phyloP scores from a whole-genome alignment of 2,888 invertebrate species.

The Proisotoma minuta region DNA sequence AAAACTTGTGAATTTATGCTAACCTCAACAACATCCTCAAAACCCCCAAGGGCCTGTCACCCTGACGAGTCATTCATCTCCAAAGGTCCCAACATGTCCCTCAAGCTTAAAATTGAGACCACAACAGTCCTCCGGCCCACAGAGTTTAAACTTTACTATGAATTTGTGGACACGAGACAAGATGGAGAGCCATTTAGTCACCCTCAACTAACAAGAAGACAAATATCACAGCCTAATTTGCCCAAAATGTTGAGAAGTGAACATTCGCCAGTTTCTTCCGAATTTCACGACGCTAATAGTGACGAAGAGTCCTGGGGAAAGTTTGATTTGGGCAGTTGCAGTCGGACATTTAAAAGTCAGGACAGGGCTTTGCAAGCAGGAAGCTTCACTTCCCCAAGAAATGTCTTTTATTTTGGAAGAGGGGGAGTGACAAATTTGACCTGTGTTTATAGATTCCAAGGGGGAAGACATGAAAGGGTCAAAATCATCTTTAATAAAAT shows the following conservation, averaged over 20 bases:
- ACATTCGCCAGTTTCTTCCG: neutral
- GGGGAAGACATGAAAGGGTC: conserved; percentile 63
- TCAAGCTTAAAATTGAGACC: conserved; percentile 53
- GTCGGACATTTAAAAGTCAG: conserved; percentile 33
- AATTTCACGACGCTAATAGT: neutral
- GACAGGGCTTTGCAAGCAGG: conserved; percentile 39
- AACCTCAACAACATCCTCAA: conserved; percentile 26
- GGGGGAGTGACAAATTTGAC: conserved; percentile 72
- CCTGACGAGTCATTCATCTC: conserved; percentile 72
- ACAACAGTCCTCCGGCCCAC: conserved; percentile 73
- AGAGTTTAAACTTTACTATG: conserved; percentile 71
- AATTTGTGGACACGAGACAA: conserved; percentile 63
- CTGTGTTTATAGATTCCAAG: conserved; percentile 71
- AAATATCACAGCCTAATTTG: conserved; percentile 10
- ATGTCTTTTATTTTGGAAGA: conserved; percentile 75
- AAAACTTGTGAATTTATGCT: conserved; percentile 41
- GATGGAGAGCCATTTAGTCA: conserved; percentile 37
- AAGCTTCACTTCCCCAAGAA: conserved; percentile 61
- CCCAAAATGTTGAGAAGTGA: neutral
- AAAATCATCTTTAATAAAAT: conserved; percentile 67
- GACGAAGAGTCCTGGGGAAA: neutral
- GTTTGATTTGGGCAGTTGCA: conserved; percentile 24
- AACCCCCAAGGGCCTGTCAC: conserved; percentile 58
- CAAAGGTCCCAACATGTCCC: conserved; percentile 67
- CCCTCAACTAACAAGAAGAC: neutral